These are phyloP conservation scores for Orestias chungarensis DNA, from an alignment of 2,797 vertebrate species.

Conservation along the genomic window DNA sequence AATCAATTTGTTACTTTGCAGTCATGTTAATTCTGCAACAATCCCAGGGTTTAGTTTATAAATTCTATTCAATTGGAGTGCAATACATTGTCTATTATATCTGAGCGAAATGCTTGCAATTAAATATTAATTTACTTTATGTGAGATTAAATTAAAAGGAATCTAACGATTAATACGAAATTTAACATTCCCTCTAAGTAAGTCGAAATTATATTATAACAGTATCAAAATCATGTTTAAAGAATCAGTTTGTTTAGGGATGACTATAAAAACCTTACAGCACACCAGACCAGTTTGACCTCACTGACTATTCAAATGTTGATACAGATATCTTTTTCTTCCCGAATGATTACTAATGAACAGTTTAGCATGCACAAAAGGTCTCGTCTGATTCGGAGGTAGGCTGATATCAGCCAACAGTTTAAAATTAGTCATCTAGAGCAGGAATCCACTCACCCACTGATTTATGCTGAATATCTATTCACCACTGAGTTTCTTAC, in stretches of 20 bases:
- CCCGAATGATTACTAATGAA: not conserved
- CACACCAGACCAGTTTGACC: too few relatives aligned
- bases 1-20: constrained; percentile 40
- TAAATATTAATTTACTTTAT: not conserved
- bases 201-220: constrained; percentile 17
- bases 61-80: constrained; percentile 51
- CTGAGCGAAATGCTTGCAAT: constrained; percentile 22
- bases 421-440: not conserved
- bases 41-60: constrained; percentile 48
- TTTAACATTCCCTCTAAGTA: constrained; percentile 7
- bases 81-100: constrained; percentile 55
- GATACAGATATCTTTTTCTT: too few relatives aligned
- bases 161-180: constrained; percentile 9
- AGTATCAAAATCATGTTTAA: too few relatives aligned
- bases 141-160: constrained; percentile 44
- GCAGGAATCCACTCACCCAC: not conserved
- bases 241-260: too few relatives aligned
- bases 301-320: too few relatives aligned
- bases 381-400: not conserved
- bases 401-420: not conserved
- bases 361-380: too few relatives aligned
- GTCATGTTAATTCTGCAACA: constrained; percentile 34
- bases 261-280: too few relatives aligned
- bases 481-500: not conserved
- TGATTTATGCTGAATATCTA: not conserved